Evolutionary conservation across 2,888 invertebrate species (phyloP).

Genomic region (Julus scanicus): DNA sequence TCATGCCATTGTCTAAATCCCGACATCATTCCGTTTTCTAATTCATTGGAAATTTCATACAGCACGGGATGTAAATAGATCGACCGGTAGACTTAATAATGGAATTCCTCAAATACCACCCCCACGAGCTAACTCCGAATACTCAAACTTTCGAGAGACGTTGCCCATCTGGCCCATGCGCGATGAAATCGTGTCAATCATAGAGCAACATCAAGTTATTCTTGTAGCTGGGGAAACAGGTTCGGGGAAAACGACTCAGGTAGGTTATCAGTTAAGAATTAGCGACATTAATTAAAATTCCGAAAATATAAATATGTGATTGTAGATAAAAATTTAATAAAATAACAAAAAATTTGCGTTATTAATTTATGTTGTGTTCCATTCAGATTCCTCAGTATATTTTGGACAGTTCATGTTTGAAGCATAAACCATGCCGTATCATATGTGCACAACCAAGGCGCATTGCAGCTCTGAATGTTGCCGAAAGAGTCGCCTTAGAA

Average conservation of each 20-base stretch:
- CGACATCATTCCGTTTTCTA: background rate
- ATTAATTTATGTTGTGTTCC: conserved; percentile 51
- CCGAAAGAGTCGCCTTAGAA: conserved; percentile 90
- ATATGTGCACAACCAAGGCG: conserved; percentile 94
- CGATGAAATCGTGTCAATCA: conserved; percentile 75
- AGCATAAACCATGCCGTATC: conserved; percentile 78
- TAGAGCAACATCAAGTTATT: conserved; percentile 75
- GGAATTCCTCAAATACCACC: conserved; percentile 76
- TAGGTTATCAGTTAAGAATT: conserved; percentile 60
- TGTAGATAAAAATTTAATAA: too few relatives aligned
- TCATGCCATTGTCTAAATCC: background rate
- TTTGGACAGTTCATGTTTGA: conserved; percentile 77
- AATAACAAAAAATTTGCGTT: background rate
- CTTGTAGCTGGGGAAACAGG: conserved; percentile 81
- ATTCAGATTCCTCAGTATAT: conserved; percentile 90
- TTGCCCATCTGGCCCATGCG: conserved; percentile 78
- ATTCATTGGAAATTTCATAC: background rate
- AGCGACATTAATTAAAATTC: too few relatives aligned
- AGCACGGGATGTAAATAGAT: conserved; percentile 67
- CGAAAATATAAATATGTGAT: too few relatives aligned
- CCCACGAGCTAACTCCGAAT: conserved; percentile 64
- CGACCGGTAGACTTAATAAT: conserved; percentile 76
- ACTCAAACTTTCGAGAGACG: conserved; percentile 69
- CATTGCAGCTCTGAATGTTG: conserved; percentile 88
- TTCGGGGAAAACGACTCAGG: conserved; percentile 94